phyloP scores from a whole-genome alignment of 2,797 vertebrate genomes.

The Capromys pilorides region DNA sequence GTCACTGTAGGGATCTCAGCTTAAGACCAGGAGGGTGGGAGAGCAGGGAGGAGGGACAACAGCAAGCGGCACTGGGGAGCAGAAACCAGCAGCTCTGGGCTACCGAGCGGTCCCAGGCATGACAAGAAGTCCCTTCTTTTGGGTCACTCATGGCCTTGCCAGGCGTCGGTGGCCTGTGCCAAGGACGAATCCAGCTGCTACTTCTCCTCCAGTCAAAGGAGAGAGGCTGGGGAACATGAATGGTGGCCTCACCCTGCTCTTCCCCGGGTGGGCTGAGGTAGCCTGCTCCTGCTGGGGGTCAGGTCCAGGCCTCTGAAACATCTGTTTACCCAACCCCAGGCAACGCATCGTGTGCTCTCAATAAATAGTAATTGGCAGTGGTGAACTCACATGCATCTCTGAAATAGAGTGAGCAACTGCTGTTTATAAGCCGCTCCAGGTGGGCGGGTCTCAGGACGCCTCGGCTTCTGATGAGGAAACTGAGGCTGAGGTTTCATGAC shows the following conservation, averaged over 20 bases:
- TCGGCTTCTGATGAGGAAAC: conserved; percentile 8
- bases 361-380: conserved; percentile 45
- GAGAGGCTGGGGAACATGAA: background rate
- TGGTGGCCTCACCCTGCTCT: background rate
- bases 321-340: background rate
- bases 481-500: background rate
- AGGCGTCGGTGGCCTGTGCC: background rate
- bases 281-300: background rate
- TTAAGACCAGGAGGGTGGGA: background rate
- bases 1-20: background rate
- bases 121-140: background rate
- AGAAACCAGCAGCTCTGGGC: background rate
- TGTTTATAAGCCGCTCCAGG: conserved; percentile 47
- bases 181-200: background rate
- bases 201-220: background rate
- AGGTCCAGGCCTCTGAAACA: background rate
- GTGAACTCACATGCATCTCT: conserved; percentile 22
- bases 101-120: background rate
- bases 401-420: conserved; percentile 42
- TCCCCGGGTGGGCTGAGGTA: background rate
- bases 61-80: background rate
- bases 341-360: background rate
- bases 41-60: too few species aligned
- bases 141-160: background rate
- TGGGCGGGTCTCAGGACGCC: background rate